phyloP scores from a whole-genome alignment of 2,888 invertebrate genomes.

The Netelia inedita region DNA sequence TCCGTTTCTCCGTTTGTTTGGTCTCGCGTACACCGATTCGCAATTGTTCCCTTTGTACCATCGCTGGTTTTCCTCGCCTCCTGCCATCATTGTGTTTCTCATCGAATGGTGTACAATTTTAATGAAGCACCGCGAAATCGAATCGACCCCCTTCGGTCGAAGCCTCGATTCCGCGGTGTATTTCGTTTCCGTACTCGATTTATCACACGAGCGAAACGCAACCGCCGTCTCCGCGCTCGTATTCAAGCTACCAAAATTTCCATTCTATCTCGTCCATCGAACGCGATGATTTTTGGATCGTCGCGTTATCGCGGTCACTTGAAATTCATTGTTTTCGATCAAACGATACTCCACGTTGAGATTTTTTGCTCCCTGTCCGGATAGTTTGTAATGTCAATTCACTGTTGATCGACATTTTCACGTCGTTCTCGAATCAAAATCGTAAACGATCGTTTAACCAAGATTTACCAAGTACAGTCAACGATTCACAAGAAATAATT shows the following conservation, averaged over 20 bases:
- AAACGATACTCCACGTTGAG: background rate
- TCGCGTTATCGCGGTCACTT: background rate
- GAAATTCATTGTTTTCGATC: background rate
- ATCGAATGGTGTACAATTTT: conserved; percentile 33
- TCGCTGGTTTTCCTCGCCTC: background rate
- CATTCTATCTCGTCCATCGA: background rate
- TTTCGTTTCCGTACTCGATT: conserved; percentile 32
- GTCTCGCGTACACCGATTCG: conserved; percentile 33
- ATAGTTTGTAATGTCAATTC: background rate
- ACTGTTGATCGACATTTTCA: background rate
- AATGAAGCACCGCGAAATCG: conserved; percentile 53
- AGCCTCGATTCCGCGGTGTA: conserved; percentile 6
- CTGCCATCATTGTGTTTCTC: background rate
- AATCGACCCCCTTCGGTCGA: conserved; percentile 13
- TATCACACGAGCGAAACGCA: background rate
- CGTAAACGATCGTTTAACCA: background rate
- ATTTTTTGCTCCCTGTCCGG: no score
- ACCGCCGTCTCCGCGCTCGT: conserved; percentile 3
- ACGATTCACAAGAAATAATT: background rate
- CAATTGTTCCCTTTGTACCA: conserved; percentile 14
- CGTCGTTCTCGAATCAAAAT: background rate
- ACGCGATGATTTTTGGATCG: background rate
- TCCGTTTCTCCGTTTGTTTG: conserved; percentile 47
- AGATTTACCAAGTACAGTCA: no score
- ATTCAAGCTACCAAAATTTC: background rate